Evolutionary conservation across 1,140 invertebrate genomes (phyloP).

Genomic region (Plutomurus gul): DNA sequence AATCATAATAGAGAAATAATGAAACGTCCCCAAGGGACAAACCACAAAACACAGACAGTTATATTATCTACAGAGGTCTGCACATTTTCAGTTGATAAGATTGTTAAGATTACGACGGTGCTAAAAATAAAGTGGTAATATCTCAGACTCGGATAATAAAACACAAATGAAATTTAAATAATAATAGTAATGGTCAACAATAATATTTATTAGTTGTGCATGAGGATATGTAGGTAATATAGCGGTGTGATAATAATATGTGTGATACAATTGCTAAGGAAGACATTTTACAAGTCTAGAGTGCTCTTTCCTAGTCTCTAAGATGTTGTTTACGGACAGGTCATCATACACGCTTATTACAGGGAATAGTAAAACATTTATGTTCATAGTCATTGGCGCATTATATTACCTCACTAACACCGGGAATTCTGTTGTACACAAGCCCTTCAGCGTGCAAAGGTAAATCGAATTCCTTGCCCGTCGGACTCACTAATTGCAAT

Average conservation of each 20-base stretch:
- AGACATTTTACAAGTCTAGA: too few species aligned
- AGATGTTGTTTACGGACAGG: too few species aligned
- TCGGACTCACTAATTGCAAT: constrained; percentile 54
- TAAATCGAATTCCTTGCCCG: constrained; percentile 54
- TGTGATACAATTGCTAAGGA: too few species aligned
- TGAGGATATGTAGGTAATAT: too few species aligned
- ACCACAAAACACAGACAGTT: not conserved
- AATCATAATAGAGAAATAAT: constrained; percentile 39
- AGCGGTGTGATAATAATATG: not conserved
- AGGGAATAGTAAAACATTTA: too few species aligned
- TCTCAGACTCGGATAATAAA: not conserved
- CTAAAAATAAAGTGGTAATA: constrained; percentile 22
- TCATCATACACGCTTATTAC: not conserved
- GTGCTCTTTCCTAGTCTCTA: too few species aligned
- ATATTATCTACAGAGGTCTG: not conserved
- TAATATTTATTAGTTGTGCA: too few species aligned
- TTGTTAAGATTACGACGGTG: not conserved
- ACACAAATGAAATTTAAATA: not conserved
- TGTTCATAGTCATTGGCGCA: too few species aligned
- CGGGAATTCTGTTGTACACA: constrained; percentile 46
- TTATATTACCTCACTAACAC: constrained; percentile 47
- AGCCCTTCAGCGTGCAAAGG: constrained; percentile 53
- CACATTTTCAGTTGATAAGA: not conserved
- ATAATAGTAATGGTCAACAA: not conserved
- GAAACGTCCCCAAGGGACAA: not conserved